A percentile compares a stretch with the other conserved stretches of the same genome.
Evolutionary conservation across 2,797 vertebrate genomes (phyloP).

Genomic region (Acanthurus lineatus): DNA sequence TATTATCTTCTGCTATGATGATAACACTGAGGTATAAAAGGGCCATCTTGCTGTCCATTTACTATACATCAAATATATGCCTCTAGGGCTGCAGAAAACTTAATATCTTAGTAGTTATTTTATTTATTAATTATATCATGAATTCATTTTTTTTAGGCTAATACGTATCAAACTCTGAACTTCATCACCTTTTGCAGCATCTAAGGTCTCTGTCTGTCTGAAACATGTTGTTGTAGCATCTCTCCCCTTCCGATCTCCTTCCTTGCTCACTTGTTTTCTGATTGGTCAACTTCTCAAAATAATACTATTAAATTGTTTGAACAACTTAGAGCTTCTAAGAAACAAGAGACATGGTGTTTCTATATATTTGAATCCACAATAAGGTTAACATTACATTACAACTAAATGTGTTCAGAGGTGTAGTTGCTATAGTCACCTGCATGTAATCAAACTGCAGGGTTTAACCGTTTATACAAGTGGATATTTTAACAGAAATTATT

Average conservation of each 20-base stretch:
- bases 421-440: neutral
- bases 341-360: neutral
- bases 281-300: neutral
- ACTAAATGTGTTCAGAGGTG: neutral
- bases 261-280: too few relatives aligned
- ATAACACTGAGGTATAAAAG: too few relatives aligned
- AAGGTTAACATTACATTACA: neutral
- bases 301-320: neutral
- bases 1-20: neutral
- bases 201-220: too few relatives aligned
- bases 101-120: neutral
- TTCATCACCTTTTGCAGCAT: too few relatives aligned
- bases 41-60: neutral
- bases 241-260: too few relatives aligned
- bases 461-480: constrained; percentile 11
- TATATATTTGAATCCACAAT: neutral
- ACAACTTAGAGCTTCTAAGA: neutral
- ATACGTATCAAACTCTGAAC: too few relatives aligned
- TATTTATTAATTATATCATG: neutral
- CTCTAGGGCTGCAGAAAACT: neutral
- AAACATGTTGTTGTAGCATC: too few relatives aligned
- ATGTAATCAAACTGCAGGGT: constrained; percentile 11
- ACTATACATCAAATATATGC: neutral
- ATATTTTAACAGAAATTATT: constrained; percentile 14
- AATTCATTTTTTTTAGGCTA: too few relatives aligned